phyloP scores from a whole-genome alignment of 2,888 invertebrate genomes.

The Lasioglossum leucozonium region DNA sequence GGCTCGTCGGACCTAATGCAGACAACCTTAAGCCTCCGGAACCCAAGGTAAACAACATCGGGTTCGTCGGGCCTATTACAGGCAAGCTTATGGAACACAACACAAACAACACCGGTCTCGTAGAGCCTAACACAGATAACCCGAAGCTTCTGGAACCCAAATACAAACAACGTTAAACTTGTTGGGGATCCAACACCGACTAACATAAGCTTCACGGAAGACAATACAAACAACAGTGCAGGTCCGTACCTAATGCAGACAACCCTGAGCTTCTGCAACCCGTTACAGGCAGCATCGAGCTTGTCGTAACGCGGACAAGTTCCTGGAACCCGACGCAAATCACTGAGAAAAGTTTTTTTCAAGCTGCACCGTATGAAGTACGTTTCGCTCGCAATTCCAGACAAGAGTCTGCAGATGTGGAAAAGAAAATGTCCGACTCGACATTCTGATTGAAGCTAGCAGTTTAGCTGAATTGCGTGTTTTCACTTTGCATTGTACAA shows the following conservation, averaged over 20 bases:
- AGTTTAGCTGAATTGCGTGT: not conserved
- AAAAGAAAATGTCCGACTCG: too few relatives aligned
- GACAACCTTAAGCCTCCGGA: not conserved
- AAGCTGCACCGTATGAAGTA: too few relatives aligned
- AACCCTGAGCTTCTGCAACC: too few relatives aligned
- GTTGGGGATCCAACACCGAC: not conserved
- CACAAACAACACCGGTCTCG: not conserved
- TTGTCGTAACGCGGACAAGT: not conserved
- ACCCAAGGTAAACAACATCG: not conserved
- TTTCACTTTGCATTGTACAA: not conserved
- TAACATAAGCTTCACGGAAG: not conserved
- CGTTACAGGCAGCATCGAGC: not conserved
- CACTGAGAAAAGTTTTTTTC: not conserved
- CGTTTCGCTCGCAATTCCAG: too few relatives aligned
- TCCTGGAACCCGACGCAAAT: not conserved
- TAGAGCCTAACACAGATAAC: not conserved
- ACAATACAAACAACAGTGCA: not conserved
- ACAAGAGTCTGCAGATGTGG: too few relatives aligned
- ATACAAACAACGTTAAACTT: not conserved
- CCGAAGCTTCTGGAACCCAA: not conserved
- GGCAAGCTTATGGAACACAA: not conserved
- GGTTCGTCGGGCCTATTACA: not conserved
- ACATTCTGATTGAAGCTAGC: not conserved
- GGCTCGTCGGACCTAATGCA: not conserved
- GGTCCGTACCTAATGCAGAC: not conserved